A percentile compares a stretch with the other conserved stretches of the same genome.
Evolutionary conservation across 2,888 invertebrate species (phyloP).

Genomic region (Aphrophora alni): DNA sequence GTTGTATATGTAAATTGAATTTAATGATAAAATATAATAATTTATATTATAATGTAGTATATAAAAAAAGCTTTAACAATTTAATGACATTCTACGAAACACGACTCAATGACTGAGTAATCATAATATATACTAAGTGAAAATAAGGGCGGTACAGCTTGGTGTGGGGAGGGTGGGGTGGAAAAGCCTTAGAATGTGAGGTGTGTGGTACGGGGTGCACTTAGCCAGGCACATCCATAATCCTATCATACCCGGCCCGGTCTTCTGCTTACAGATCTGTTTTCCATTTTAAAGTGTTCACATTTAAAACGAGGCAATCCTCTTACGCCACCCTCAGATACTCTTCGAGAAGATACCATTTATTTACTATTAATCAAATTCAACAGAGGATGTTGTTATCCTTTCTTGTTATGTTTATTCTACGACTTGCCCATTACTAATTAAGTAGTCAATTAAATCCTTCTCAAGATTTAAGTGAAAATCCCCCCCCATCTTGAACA

Average conservation of each 20-base stretch:
- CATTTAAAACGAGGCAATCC: not conserved
- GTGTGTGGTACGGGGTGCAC: not conserved
- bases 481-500: too few species aligned
- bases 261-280: not conserved
- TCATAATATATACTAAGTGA: too few species aligned
- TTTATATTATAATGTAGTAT: too few species aligned
- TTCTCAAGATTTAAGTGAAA: not conserved
- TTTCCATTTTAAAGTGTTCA: constrained; percentile 9
- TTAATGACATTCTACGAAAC: not conserved
- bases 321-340: not conserved
- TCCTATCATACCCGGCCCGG: not conserved
- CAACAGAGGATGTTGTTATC: not conserved
- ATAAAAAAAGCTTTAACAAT: not conserved
- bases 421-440: not conserved
- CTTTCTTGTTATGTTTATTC: not conserved
- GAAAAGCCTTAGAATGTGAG: not conserved
- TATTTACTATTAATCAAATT: not conserved
- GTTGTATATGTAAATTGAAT: too few species aligned
- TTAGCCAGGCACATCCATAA: not conserved
- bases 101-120: not conserved
- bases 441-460: not conserved
- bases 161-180: not conserved
- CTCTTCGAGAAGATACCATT: not conserved
- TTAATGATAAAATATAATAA: too few species aligned
- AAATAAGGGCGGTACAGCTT: too few species aligned